Evolutionary conservation across 2,888 invertebrate genomes (phyloP), one percentile per base, ranked within the genome.

Genomic region (Griposia aprilina): DNA sequence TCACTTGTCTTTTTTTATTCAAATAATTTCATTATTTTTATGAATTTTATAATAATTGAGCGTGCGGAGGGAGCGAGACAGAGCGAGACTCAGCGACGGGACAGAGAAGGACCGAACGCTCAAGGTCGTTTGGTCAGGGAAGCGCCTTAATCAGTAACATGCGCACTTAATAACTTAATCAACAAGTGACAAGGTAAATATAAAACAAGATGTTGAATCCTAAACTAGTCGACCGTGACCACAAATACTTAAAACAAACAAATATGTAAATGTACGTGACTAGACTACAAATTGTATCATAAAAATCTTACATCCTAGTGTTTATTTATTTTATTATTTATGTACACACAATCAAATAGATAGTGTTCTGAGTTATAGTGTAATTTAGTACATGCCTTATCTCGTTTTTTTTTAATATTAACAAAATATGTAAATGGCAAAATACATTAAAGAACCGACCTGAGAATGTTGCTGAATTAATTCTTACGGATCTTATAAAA

Each of bases 201-300:
- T 66, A 73, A 26, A 26, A 59, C 15, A 59, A 30, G 5, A 63
- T n/a, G 15, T 41, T 0, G 7, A 69, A 52, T 26, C 30, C 67
- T 63, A 60, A 65, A n/a, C 66, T 41, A 26, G 75, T 52, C 17
- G 75, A 36, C 83, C 84, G 30, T 79, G 86, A 86, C 75, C 59
- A 65, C 20, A 73, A 74, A 66, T 73, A 66, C 55, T 59, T 60
- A n/a, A 83, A 52, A 74, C 55, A 57, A 74, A 67, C 48, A 66
- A 74, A 71, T 60, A 65, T 13, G 41, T 55, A 55, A 48, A 78
- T 52, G 36, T 65, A 72, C 59, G 80, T 80, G 84, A 23, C 57
- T n/a, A 13, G 15, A 63, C 62, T 68, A 59, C 48, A 59, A 84
- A 72, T 13, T 60, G 23, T 76, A 20, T 26, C 36, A 48, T 59